Conservation (phyloP, 2,797 vertebrate species). For the Rhinophrynus dorsalis region DNA sequence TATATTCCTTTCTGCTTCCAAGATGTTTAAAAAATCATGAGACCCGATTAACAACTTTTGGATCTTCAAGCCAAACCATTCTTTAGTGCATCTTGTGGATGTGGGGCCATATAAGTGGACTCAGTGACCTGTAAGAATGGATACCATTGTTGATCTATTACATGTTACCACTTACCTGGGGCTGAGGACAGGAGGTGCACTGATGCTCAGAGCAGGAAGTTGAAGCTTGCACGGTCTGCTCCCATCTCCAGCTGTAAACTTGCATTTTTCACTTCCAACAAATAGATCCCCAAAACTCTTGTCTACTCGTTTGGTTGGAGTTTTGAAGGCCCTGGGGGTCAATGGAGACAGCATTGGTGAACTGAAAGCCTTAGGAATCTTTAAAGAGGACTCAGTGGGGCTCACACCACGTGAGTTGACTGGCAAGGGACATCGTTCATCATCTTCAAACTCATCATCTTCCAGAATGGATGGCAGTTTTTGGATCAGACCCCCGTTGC, state of each 20-base stretch:
- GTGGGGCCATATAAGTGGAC: too few species aligned
- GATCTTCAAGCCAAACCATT: too few species aligned
- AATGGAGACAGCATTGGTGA: constrained; percentile 76
- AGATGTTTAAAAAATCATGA: too few species aligned
- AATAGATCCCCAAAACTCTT: constrained; percentile 40
- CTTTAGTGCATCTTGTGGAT: too few species aligned
- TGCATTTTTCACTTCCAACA: constrained; percentile 51
- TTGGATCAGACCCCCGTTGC: constrained; percentile 76
- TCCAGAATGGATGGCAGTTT: constrained; percentile 79
- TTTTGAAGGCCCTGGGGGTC: constrained; percentile 67
- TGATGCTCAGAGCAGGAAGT: constrained; percentile 76
- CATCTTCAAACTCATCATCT: constrained; percentile 77
- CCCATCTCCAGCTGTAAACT: constrained; percentile 31
- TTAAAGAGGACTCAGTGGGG: constrained; percentile 61
- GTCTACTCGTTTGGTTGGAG: constrained; percentile 59
- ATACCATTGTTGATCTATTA: too few species aligned
- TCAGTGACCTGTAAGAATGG: too few species aligned
- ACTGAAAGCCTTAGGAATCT: constrained; percentile 66
- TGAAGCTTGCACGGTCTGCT: constrained; percentile 69
- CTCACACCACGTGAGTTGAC: constrained; percentile 57
- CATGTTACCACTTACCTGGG: constrained; percentile 67
- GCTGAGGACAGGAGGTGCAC: constrained; percentile 71
- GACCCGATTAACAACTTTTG: too few species aligned
- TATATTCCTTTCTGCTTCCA: too few species aligned
- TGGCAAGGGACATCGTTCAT: constrained; percentile 61